These are phyloP conservation scores for Datnioides undecimradiatus DNA, from an alignment of 2,113 vertebrate species.

Conservation along the genomic window DNA sequence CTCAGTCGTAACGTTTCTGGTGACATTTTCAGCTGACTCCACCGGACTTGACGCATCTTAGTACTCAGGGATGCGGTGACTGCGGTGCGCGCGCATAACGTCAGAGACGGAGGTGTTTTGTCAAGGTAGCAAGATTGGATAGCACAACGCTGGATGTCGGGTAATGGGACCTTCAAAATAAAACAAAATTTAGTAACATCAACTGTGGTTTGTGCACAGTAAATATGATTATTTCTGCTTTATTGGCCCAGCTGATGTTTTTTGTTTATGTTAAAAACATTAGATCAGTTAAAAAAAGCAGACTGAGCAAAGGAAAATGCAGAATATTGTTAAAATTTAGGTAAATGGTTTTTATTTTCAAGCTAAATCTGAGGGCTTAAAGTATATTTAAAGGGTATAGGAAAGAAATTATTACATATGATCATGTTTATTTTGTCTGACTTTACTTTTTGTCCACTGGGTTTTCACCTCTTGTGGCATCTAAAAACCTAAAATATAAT, in stretches of 20 bases:
- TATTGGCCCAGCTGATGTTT: background rate
- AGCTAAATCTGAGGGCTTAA: background rate
- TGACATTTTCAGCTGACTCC: background rate
- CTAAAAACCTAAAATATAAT: background rate
- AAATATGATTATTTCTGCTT: background rate
- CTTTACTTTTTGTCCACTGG: background rate
- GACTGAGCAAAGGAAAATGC: background rate
- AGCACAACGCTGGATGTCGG: background rate
- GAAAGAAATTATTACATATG: background rate
- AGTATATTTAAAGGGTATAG: background rate
- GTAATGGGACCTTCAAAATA: conserved; percentile 25
- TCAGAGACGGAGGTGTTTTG: conserved; percentile 32
- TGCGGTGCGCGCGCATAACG: conserved; percentile 69
- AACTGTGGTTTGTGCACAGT: background rate
- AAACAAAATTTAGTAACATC: background rate
- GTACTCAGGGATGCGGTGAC: conserved; percentile 45
- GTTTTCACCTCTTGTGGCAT: background rate
- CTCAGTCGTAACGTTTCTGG: background rate
- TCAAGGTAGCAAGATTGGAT: background rate
- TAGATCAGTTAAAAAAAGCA: background rate
- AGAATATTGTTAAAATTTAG: background rate
- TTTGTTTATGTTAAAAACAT: background rate
- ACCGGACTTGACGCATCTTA: conserved; percentile 46
- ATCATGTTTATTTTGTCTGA: background rate
- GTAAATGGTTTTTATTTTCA: too few species aligned